phyloP scores from a whole-genome alignment of 2,888 invertebrate species.

The Brachyptera risi region DNA sequence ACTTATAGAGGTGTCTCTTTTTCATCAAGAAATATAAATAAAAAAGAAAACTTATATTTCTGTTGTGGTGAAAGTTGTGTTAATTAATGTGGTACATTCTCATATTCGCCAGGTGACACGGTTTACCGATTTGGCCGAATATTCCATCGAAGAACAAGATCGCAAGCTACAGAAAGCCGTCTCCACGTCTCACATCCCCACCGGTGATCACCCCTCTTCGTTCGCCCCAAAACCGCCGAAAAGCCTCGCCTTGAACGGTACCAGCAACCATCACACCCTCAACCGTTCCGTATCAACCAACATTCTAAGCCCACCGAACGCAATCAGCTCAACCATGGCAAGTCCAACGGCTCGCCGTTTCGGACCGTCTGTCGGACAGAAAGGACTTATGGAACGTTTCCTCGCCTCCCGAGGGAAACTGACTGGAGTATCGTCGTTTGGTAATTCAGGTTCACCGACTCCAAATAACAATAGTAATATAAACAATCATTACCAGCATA shows the following conservation, averaged over 20 bases:
- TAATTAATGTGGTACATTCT: no score
- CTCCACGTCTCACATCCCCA: slow-evolving; percentile 28
- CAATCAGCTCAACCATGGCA: not conserved
- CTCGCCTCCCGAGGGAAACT: slow-evolving; percentile 71
- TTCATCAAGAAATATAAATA: no score
- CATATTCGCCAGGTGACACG: slow-evolving; percentile 35
- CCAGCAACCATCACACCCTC: slow-evolving; percentile 11
- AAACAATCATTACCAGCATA: not conserved
- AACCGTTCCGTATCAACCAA: slow-evolving; percentile 26
- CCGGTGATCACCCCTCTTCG: not conserved
- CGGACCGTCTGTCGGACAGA: slow-evolving; percentile 61
- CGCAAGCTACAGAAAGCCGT: slow-evolving; percentile 30
- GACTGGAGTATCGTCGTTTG: not conserved
- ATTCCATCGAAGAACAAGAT: slow-evolving; percentile 31
- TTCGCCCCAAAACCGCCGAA: slow-evolving; percentile 17
- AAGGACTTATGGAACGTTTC: slow-evolving; percentile 82
- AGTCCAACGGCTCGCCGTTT: slow-evolving; percentile 42
- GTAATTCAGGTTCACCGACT: not conserved
- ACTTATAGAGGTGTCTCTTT: no score
- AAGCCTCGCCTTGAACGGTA: slow-evolving; percentile 24
- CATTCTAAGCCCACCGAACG: not conserved
- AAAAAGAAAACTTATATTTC: no score
- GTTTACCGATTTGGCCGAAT: slow-evolving; percentile 34
- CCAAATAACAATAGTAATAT: no score
- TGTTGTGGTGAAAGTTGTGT: no score